These are phyloP conservation scores for Amblyjoppa proteus DNA, from an alignment of 2,888 invertebrate genomes.

Conservation along the genomic window DNA sequence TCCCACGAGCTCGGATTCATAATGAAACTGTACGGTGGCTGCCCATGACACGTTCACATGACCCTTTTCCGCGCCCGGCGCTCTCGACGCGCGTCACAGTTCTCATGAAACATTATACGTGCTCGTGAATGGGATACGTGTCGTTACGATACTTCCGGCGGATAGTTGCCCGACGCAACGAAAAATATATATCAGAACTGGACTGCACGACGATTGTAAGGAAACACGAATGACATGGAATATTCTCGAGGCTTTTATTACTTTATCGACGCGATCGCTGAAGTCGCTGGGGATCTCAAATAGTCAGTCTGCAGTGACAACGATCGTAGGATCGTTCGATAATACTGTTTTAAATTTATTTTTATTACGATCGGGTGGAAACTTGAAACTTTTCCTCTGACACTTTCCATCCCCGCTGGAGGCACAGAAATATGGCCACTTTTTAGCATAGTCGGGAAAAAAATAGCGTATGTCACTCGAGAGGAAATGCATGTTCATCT, in stretches of 20 bases:
- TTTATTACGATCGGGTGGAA: background rate
- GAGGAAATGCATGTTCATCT: too few relatives aligned
- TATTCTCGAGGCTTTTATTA: background rate
- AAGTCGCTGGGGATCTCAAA: background rate
- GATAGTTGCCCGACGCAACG: constrained; percentile 73
- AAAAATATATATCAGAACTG: constrained; percentile 50
- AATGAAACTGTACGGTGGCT: constrained; percentile 78
- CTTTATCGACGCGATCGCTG: constrained; percentile 15
- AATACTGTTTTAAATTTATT: background rate
- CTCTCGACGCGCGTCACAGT: constrained; percentile 79
- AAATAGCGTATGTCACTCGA: too few relatives aligned
- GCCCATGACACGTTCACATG: constrained; percentile 84
- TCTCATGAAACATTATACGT: constrained; percentile 83
- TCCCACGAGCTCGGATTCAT: constrained; percentile 81
- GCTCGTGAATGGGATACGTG: constrained; percentile 81
- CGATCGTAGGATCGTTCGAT: background rate
- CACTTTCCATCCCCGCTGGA: too few relatives aligned
- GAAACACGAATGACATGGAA: constrained; percentile 20
- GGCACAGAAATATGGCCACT: too few relatives aligned
- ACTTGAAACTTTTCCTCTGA: too few relatives aligned
- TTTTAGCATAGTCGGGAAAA: too few relatives aligned
- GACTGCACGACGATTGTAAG: constrained; percentile 38
- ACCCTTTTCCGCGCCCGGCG: constrained; percentile 81
- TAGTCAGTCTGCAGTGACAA: background rate
- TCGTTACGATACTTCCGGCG: constrained; percentile 84